These are phyloP conservation scores for Drosophila bocki DNA, from an alignment of 1,140 invertebrate genomes.

Conservation along the genomic window DNA sequence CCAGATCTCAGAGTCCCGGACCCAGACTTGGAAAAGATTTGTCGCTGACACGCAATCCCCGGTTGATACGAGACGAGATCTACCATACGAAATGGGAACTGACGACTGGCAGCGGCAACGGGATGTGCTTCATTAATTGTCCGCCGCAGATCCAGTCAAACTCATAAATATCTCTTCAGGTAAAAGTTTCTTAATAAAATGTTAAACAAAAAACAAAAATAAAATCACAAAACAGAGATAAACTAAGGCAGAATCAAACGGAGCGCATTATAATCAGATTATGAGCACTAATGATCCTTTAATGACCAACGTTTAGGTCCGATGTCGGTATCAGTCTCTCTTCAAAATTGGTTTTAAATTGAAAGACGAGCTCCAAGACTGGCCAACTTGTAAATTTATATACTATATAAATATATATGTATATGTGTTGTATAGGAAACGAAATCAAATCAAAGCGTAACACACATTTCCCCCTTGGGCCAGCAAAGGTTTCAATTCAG, in stretches of 20 bases:
- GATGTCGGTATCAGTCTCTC: slow-evolving; percentile 32
- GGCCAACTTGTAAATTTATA: slow-evolving; percentile 9
- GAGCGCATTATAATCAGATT: slow-evolving; percentile 84
- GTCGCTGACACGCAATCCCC: slow-evolving; percentile 75
- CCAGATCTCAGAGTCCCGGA: slow-evolving; percentile 9
- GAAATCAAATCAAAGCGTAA: slow-evolving; percentile 67
- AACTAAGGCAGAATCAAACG: slow-evolving; percentile 74
- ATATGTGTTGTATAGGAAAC: slow-evolving; percentile 46
- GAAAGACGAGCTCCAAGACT: slow-evolving; percentile 47
- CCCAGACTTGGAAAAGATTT: slow-evolving; percentile 56
- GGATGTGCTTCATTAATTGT: slow-evolving; percentile 83
- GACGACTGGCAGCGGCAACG: slow-evolving; percentile 10
- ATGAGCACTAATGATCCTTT: slow-evolving; percentile 84
- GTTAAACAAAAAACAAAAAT: slow-evolving; percentile 56
- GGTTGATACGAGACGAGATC: slow-evolving; percentile 18
- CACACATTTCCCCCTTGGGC: slow-evolving; percentile 40
- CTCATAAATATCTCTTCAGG: slow-evolving; percentile 60
- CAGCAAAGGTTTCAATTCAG: slow-evolving; percentile 6
- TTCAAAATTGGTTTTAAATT: slow-evolving; percentile 78
- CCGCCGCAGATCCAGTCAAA: slow-evolving; percentile 33
- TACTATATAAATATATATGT: background rate
- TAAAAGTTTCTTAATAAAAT: slow-evolving; percentile 81
- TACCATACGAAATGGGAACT: slow-evolving; percentile 36
- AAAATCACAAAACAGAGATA: slow-evolving; percentile 23
- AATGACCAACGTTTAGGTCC: slow-evolving; percentile 81